Conservation (phyloP, 2,113 vertebrate species). For the Chauna torquata region DNA sequence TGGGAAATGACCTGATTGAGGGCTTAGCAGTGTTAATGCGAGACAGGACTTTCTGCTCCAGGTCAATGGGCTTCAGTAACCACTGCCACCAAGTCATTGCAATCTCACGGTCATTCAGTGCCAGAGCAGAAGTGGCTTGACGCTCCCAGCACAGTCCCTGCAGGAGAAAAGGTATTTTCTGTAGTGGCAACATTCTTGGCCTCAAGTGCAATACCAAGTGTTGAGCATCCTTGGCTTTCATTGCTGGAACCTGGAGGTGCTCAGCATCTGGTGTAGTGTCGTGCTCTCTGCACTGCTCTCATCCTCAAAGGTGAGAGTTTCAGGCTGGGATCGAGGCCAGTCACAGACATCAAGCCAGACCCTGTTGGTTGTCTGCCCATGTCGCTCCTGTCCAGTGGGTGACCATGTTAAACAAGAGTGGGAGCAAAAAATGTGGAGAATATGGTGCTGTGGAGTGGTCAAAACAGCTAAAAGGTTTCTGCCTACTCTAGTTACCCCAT, state of each 20-base stretch:
- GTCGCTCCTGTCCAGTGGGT: background rate
- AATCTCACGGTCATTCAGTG: background rate
- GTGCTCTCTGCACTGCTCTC: background rate
- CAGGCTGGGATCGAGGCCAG: background rate
- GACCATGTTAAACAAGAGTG: background rate
- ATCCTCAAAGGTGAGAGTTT: background rate
- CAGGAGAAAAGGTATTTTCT: background rate
- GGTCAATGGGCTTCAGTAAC: background rate
- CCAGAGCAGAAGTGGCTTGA: background rate
- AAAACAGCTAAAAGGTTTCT: background rate
- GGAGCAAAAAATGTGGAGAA: background rate
- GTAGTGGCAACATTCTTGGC: background rate
- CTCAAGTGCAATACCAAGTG: background rate
- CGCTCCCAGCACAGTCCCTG: too few species aligned
- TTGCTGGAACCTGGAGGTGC: background rate
- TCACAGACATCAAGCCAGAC: background rate
- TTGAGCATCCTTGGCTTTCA: background rate
- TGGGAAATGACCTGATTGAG: background rate
- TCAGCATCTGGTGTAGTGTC: background rate
- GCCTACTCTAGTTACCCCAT: background rate
- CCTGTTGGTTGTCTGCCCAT: background rate
- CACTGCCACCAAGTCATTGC: background rate
- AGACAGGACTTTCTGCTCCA: background rate
- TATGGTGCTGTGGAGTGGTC: rapidly evolving
- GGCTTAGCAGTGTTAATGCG: background rate